phyloP scores from a whole-genome alignment of 37 sponge, comb jelly and placozoan species.

The Beroe forskalii region DNA sequence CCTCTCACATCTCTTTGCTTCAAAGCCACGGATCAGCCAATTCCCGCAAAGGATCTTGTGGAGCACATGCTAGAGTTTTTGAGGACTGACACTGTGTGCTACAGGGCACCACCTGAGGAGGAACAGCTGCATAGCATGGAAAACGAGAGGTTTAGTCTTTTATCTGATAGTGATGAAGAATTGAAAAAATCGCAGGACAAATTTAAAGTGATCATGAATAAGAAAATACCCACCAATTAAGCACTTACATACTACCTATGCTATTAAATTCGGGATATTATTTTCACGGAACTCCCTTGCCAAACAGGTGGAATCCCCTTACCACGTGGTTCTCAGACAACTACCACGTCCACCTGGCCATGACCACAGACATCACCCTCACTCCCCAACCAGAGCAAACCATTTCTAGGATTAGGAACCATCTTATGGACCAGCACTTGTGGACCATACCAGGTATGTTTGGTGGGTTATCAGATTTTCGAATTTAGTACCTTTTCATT shows the following conservation, averaged over 20 bases:
- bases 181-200: too few species aligned
- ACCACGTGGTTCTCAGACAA: slow-evolving; percentile 10
- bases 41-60: not conserved
- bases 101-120: slow-evolving; percentile 48
- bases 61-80: slow-evolving; percentile 55
- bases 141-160: not conserved
- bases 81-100: slow-evolving; percentile 57
- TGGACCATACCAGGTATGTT: slow-evolving; percentile 18
- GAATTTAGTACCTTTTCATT: too few species aligned
- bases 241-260: too few species aligned
- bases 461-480: too few species aligned
- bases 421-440: not conserved
- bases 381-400: slow-evolving; percentile 48
- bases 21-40: slow-evolving; percentile 47
- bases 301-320: slow-evolving; percentile 45
- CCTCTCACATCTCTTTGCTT: slow-evolving; percentile 36
- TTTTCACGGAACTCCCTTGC: too few species aligned
- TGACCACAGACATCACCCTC: slow-evolving; percentile 38
- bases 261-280: too few species aligned
- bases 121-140: slow-evolving; percentile 18
- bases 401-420: not conserved
- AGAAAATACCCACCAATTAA: too few species aligned
- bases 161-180: too few species aligned
- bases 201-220: too few species aligned
- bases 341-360: slow-evolving; percentile 53